phyloP scores from a whole-genome alignment of 2,113 vertebrate genomes.

The Sinocyclocheilus anshuiensis region DNA sequence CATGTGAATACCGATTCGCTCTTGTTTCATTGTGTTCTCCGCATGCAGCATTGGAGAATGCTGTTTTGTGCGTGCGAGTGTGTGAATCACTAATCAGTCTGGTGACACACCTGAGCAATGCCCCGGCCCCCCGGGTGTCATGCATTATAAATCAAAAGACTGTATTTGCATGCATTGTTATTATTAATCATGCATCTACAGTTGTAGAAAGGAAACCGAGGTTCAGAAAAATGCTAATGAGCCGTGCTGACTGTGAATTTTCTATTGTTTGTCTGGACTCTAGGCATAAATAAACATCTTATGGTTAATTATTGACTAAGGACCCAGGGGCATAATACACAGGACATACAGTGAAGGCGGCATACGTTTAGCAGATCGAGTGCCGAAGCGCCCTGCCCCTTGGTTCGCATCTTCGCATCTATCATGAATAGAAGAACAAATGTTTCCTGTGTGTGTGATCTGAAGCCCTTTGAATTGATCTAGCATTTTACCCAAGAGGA shows the following conservation, averaged over 20 bases:
- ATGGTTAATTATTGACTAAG: slow-evolving; percentile 76
- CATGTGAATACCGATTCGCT: slow-evolving; percentile 21
- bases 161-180: slow-evolving; percentile 78
- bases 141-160: slow-evolving; percentile 85
- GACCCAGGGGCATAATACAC: slow-evolving; percentile 45
- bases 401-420: background rate
- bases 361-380: background rate
- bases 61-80: slow-evolving; percentile 38
- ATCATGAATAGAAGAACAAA: slow-evolving; percentile 1
- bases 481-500: background rate
- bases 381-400: no score
- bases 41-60: background rate
- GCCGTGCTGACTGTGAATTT: slow-evolving; percentile 76
- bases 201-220: slow-evolving; percentile 69
- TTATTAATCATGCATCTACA: slow-evolving; percentile 76
- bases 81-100: slow-evolving; percentile 80
- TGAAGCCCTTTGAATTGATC: slow-evolving; percentile 7
- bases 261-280: slow-evolving; percentile 72
- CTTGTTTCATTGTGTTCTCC: slow-evolving; percentile 29
- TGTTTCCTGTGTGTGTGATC: background rate
- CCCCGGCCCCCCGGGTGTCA: slow-evolving; percentile 77
- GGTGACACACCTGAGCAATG: slow-evolving; percentile 83
- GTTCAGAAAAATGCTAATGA: slow-evolving; percentile 78
- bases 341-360: background rate
- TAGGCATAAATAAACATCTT: slow-evolving; percentile 73